Conservation (phyloP, 2,797 vertebrate species). For the Sebastes cheni region DNA sequence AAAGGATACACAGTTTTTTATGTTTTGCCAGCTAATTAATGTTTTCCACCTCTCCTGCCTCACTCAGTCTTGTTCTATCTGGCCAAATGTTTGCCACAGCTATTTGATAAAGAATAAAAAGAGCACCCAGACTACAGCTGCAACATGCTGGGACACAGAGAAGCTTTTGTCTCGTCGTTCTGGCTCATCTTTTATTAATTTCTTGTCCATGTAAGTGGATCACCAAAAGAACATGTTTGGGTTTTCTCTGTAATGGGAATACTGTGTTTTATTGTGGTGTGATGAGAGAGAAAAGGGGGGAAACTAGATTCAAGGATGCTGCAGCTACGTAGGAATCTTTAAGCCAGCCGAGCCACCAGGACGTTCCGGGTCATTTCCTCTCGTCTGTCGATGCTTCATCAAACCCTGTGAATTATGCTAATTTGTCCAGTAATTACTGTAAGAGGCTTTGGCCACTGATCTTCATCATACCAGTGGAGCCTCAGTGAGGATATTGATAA, state of each 20-base stretch:
- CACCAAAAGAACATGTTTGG: slow-evolving; percentile 17
- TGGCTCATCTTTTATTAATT: slow-evolving; percentile 53
- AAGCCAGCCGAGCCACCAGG: not conserved
- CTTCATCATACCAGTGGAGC: not conserved
- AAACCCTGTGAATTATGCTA: slow-evolving; percentile 15
- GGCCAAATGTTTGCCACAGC: too few relatives aligned
- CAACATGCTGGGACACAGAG: slow-evolving; percentile 17
- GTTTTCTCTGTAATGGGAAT: slow-evolving; percentile 14
- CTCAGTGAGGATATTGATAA: not conserved
- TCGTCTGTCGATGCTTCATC: slow-evolving; percentile 1
- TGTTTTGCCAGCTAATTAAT: too few relatives aligned
- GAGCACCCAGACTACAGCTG: too few relatives aligned
- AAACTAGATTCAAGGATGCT: not conserved
- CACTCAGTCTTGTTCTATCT: too few relatives aligned
- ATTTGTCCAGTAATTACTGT: slow-evolving; percentile 10
- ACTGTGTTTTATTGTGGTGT: not conserved
- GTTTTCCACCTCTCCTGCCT: too few relatives aligned
- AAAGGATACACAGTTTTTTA: too few relatives aligned
- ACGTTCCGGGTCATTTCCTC: slow-evolving; percentile 11
- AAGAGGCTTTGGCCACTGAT: not conserved
- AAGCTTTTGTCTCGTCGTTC: slow-evolving; percentile 39
- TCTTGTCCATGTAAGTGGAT: slow-evolving; percentile 32
- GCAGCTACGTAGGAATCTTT: not conserved
- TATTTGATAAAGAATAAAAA: too few relatives aligned
- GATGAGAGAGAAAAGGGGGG: not conserved